A percentile compares a stretch with the other conserved stretches of the same genome.
phyloP scores from a whole-genome alignment of 2,888 invertebrate species.

The Eristalis arbustorum region DNA sequence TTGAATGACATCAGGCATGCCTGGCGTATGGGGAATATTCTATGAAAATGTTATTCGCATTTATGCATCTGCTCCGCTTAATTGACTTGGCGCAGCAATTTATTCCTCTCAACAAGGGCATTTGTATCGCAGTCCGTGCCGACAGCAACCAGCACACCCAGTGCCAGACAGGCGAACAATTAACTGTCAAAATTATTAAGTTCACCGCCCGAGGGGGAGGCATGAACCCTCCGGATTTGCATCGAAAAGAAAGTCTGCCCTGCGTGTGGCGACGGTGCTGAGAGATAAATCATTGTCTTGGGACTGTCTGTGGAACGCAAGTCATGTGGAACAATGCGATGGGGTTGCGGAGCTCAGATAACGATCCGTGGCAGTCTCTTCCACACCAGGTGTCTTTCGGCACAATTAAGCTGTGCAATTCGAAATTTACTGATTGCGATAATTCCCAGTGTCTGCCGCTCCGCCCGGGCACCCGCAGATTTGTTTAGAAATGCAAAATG shows the following conservation, averaged over 20 bases:
- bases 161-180: background rate
- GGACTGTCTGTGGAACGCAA: background rate
- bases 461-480: background rate
- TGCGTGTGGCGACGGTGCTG: slow-evolving; percentile 2
- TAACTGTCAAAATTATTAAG: background rate
- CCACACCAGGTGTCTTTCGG: slow-evolving; percentile 33
- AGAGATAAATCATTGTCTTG: slow-evolving; percentile 21
- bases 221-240: background rate
- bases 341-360: background rate
- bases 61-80: slow-evolving; percentile 5
- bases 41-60: slow-evolving; percentile 1
- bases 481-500: slow-evolving; percentile 5
- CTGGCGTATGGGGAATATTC: slow-evolving; percentile 41
- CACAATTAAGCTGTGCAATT: slow-evolving; percentile 42
- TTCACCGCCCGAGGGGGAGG: background rate
- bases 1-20: background rate
- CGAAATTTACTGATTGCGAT: slow-evolving; percentile 46
- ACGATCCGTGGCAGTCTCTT: background rate
- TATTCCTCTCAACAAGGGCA: background rate
- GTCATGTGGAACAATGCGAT: background rate
- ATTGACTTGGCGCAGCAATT: slow-evolving; percentile 6
- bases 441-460: slow-evolving; percentile 2
- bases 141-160: background rate
- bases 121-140: background rate
- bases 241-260: background rate